These are phyloP conservation scores for Diachasmimorpha longicaudata DNA, from an alignment of 1,140 invertebrate genomes.

Conservation along the genomic window DNA sequence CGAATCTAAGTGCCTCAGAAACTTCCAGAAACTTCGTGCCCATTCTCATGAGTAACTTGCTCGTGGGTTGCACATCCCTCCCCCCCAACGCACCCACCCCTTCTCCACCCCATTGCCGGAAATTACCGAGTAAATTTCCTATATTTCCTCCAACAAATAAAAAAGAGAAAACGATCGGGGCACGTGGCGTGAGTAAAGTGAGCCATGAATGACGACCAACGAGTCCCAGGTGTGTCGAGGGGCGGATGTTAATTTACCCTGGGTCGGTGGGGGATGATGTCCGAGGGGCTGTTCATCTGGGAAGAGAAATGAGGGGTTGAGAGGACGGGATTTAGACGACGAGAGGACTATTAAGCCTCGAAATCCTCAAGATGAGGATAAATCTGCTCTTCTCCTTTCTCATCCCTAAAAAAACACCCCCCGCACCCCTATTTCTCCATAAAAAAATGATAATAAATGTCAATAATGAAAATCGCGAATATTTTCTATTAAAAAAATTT, in stretches of 20 bases:
- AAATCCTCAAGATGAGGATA: background rate
- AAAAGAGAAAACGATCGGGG: background rate
- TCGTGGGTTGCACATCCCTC: too few relatives aligned
- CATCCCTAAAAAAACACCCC: background rate
- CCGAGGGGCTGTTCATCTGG: background rate
- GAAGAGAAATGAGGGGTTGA: slow-evolving; percentile 4
- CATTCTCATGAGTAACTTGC: background rate
- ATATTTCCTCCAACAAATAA: background rate
- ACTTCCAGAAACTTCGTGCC: slow-evolving; percentile 5
- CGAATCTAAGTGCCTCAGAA: background rate
- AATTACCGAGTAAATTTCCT: background rate
- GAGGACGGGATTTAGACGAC: background rate
- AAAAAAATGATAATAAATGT: too few relatives aligned
- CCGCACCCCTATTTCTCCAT: too few relatives aligned
- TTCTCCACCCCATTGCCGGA: background rate
- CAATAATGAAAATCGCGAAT: too few relatives aligned
- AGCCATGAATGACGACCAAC: background rate
- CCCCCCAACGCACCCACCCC: background rate
- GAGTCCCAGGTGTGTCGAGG: background rate
- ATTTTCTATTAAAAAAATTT: too few relatives aligned
- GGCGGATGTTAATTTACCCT: slow-evolving; percentile 21
- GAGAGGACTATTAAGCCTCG: slow-evolving; percentile 7
- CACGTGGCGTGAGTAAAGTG: background rate
- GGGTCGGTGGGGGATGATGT: background rate
- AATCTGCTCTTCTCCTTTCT: background rate